Base-by-base conservation (phyloP, 1,140 invertebrate genomes). In the Trachymyrmex septentrionalis region DNA sequence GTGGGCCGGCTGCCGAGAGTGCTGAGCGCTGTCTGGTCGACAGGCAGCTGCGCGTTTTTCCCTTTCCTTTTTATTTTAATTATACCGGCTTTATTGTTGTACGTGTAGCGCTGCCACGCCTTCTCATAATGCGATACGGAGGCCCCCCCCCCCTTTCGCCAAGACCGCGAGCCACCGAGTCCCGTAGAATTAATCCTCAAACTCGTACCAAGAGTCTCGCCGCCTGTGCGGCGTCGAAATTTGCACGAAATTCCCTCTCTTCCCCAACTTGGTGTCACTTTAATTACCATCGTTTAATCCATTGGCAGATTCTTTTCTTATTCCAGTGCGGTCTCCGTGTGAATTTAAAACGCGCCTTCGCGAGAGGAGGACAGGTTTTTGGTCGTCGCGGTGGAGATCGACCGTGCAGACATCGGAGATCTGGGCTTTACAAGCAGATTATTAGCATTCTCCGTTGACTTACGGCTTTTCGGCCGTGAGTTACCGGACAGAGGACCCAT, bases 401-500 rank as follows among this genome's bases (percentile, higher is more conserved):
- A 44, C 27, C 63, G 34, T 77, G 86, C 85, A 81, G 75, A 76
- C 75, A 75, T 57, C 82, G 55, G 80, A 75, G 87, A 90, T 90
- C 84, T 78, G 87, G 80, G 86, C 86, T 91, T 91, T 85, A 81
- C 89, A 85, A 82, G 90, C 34, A 64, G 55, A 59, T 61, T 84
- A 78, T 90, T 85, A 77, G 84, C 85, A 69, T 86, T 80, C 71
- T 55, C 59, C 84, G 77, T 34, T 86, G 81, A 90, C 69, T 87
- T 90, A 81, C 80, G 89, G 38, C 72, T 71, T 90, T 90, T 80
- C 61, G 88, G 87, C 82, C 84, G 69, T 66, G 81, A 90, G 80
- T 78, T 81, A 86, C 88, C 66, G 78, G 89, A 90, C 87, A 88
- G 84, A 88, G 82, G 87, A 90, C 75, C 73, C 80, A 86, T 92